These are phyloP conservation scores for Athrips mouffetella DNA, from an alignment of 2,888 invertebrate genomes.

Conservation along the genomic window DNA sequence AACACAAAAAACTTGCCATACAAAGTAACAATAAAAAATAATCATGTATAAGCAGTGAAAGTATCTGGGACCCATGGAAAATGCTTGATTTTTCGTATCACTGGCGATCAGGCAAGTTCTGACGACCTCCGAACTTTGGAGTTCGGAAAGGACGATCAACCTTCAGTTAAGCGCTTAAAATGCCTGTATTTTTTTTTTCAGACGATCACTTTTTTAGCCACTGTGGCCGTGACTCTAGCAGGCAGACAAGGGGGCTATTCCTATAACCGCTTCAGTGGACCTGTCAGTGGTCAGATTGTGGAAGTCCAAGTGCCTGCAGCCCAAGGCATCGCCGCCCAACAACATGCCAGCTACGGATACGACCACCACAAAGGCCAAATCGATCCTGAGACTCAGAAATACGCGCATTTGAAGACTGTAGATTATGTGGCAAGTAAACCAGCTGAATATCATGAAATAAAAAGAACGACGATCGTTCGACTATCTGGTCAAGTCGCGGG, in stretches of 20 bases:
- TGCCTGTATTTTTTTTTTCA: slow-evolving; percentile 32
- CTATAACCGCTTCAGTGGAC: slow-evolving; percentile 85
- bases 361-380: slow-evolving; percentile 68
- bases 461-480: not conserved
- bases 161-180: not conserved
- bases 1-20: too few species aligned
- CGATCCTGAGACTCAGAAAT: slow-evolving; percentile 68
- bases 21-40: too few species aligned
- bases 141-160: too few species aligned
- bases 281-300: slow-evolving; percentile 82
- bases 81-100: too few species aligned
- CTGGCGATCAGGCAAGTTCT: too few species aligned
- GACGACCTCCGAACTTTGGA: too few species aligned
- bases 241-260: slow-evolving; percentile 79
- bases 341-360: slow-evolving; percentile 72
- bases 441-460: not conserved
- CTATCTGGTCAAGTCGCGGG: too few species aligned
- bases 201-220: slow-evolving; percentile 44
- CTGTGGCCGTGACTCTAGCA: slow-evolving; percentile 43
- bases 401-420: slow-evolving; percentile 75
- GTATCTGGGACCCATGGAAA: too few species aligned
- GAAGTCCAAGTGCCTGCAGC: slow-evolving; percentile 76
- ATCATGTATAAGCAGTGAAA: too few species aligned
- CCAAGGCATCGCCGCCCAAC: slow-evolving; percentile 58
- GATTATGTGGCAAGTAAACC: slow-evolving; percentile 80